Base-by-base conservation (phyloP, 2,797 vertebrate species). In the Decapterus maruadsi region DNA sequence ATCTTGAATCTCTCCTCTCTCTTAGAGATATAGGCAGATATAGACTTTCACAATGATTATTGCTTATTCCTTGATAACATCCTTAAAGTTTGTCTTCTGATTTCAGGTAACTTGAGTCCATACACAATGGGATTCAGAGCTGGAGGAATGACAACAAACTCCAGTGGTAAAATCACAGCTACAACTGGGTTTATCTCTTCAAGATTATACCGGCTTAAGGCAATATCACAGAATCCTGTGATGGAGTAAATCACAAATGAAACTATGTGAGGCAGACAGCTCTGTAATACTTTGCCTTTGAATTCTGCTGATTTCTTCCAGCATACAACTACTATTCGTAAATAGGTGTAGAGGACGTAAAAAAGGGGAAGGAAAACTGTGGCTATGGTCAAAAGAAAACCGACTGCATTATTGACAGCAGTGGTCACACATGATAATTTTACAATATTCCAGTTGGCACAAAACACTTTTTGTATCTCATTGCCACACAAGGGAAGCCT, bases 201-300 rank as follows among this genome's bases (percentile, higher is more conserved):
- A 8, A 12, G 45, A 4, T 50, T 13, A 8, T 50, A 64, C 12
- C 61, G 12, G 61, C 31, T 20, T 29, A 64, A 2, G 6, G 31
- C 16, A 48, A 34, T 50, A 13, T 64, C 61, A 50, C 17, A n/a
- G 36, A 64, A 64, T 4, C 29, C 29, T 8, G 17, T 20, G 10
- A 50, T n/a, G 12, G 17, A 50, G 29, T 64, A 50, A 34, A 50
- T 50, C 29, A 20, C 45, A 4, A 64, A 20, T 8, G 61, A 64
- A 36, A 64, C 12, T 1, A 64, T n/a, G 45, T 64, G 61, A 2
- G 61, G 61, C 10, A 64, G 61, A 20, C 61, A 64, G 45, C 61
- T 64, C 19, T 64, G 61, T 34, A 64, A 64, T 4, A 64, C 61
- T 64, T 64, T 64, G 17, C 26, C 7, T 14, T 20, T 64, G 31